Evolutionary conservation across 2,797 vertebrate genomes (phyloP).

Genomic region (Pipistrellus kuhlii): DNA sequence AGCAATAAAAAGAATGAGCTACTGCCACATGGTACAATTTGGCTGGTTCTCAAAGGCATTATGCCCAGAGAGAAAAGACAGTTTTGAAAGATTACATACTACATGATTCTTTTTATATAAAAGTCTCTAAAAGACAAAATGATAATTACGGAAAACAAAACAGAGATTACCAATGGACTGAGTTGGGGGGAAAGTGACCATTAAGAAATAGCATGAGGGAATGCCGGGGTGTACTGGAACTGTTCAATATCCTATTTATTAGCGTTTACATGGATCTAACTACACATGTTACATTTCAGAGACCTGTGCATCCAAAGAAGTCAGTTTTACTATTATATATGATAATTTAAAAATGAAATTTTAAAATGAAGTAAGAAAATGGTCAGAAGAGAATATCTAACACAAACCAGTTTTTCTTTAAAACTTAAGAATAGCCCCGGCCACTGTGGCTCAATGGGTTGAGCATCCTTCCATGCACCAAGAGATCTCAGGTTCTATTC

Average conservation of each 20-base stretch:
- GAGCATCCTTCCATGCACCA: no score
- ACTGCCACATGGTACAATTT: background rate
- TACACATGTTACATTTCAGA: background rate
- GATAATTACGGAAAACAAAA: background rate
- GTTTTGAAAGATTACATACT: background rate
- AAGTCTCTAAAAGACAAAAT: background rate
- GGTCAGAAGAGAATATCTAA: background rate
- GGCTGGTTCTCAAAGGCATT: background rate
- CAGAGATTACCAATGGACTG: background rate
- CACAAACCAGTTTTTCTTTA: background rate
- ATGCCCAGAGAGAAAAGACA: background rate
- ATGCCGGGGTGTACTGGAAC: background rate
- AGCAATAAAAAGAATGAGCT: background rate
- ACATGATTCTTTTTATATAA: background rate
- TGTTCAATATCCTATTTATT: background rate
- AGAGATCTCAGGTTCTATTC: no score
- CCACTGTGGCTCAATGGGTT: no score
- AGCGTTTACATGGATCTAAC: background rate
- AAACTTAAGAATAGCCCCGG: background rate
- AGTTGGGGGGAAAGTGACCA: background rate
- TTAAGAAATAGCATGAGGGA: background rate
- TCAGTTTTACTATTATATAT: background rate
- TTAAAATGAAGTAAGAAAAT: background rate
- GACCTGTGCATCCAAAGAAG: background rate
- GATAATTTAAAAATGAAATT: background rate